Percentiles rank a stretch among this genome's conserved stretches.
These are phyloP conservation scores for Neodiprion virginianus DNA, from an alignment of 1,140 invertebrate genomes.

Conservation along the genomic window DNA sequence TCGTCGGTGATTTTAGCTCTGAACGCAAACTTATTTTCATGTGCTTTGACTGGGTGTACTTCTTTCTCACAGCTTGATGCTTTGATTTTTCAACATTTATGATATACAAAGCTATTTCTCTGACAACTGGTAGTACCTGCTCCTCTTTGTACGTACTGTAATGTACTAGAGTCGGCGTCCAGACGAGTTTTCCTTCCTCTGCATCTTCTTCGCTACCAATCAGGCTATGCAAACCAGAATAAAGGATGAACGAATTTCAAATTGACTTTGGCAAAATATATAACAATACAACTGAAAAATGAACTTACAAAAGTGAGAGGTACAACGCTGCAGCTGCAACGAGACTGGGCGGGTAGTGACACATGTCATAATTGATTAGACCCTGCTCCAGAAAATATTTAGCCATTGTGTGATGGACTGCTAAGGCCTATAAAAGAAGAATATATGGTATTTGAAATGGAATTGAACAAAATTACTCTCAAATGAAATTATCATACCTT, in stretches of 20 bases:
- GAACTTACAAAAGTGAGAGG: constrained; percentile 67
- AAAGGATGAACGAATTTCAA: constrained; percentile 11
- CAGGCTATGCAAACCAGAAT: constrained; percentile 33
- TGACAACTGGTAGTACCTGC: constrained; percentile 67
- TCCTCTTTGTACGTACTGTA: constrained; percentile 69
- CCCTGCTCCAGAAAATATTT: constrained; percentile 94
- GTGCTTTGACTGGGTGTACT: constrained; percentile 66
- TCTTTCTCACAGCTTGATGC: constrained; percentile 68
- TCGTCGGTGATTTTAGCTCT: constrained; percentile 61
- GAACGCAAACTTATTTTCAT: constrained; percentile 67
- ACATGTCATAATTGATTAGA: constrained; percentile 83
- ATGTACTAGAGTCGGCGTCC: constrained; percentile 69
- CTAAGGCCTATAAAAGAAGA: constrained; percentile 50
- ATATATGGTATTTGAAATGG: constrained; percentile 16
- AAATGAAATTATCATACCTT: constrained; percentile 57
- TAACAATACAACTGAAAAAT: constrained; percentile 15
- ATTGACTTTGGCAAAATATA: neutral
- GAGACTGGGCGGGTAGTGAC: constrained; percentile 82
- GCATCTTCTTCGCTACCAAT: constrained; percentile 51
- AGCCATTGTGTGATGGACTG: constrained; percentile 82
- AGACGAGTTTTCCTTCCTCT: constrained; percentile 51
- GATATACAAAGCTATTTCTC: constrained; percentile 66
- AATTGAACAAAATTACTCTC: constrained; percentile 11
- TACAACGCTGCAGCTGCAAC: constrained; percentile 79
- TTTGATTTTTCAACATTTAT: constrained; percentile 66